Conservation (phyloP, 2,888 invertebrate species). For the Aricia artaxerxes region DNA sequence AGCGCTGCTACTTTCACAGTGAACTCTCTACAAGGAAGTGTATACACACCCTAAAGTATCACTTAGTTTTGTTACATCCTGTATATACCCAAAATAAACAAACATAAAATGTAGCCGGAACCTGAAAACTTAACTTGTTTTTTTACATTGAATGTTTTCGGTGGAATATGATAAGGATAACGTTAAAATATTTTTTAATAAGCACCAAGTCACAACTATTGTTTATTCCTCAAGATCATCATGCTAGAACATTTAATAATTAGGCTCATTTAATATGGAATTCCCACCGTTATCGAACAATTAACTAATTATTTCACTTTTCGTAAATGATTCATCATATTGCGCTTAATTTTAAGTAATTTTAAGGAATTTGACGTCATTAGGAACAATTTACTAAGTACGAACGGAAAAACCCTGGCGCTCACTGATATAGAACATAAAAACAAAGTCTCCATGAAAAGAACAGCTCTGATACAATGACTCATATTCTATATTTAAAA, state of each 20-base stretch:
- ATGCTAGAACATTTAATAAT: not conserved
- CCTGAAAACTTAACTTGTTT: no score
- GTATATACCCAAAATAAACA: no score
- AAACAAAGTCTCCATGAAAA: not conserved
- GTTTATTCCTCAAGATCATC: not conserved
- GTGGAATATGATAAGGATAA: not conserved
- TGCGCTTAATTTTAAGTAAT: not conserved
- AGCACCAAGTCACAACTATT: not conserved
- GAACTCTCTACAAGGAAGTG: no score
- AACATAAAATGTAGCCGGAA: no score
- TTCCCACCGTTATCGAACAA: not conserved
- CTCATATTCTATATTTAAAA: not conserved
- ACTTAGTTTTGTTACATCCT: no score
- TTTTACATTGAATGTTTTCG: not conserved
- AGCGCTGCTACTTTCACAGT: no score
- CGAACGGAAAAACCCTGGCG: not conserved
- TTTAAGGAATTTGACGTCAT: conserved; percentile 2
- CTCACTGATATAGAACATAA: not conserved
- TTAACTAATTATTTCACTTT: conserved; percentile 4
- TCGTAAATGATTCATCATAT: not conserved
- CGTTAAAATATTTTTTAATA: not conserved
- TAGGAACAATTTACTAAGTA: not conserved
- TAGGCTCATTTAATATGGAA: not conserved
- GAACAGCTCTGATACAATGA: not conserved
- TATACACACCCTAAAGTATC: no score